Evolutionary conservation across 1,140 invertebrate species (phyloP), one percentile per base, ranked within the genome.

Genomic region (Eumaeus atala): DNA sequence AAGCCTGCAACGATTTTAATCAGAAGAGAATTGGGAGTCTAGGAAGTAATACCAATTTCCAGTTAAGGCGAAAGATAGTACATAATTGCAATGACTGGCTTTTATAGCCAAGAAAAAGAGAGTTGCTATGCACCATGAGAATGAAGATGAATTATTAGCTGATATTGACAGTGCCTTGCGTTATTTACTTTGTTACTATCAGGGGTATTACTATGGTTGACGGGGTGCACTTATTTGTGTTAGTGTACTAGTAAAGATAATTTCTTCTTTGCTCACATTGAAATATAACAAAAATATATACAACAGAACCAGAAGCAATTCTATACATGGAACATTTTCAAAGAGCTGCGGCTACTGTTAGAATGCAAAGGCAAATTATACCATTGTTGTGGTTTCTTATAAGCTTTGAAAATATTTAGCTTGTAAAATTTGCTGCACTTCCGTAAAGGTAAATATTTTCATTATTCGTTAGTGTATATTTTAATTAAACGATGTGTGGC

Each of bases 311-410:
- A 9, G 9, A 44, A 44, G 6, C 40, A 28, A 28, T 28, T 28
- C 2, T 28, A 3, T 16, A 16, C 40, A 8, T 16, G 17, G 40
- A 44, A 44, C 17, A 9, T 44, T 44, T 16, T 16, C 40, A 44
- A 7, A 18, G 17, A 17, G 16, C 12, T 18, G 40, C 10, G 40
- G 40, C 16, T 14, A 44, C 16, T 14, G 40, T 44, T 44, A 28
- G 21, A 28, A 28, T 28, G 21, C 40, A 44, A 44, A 44, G 40
- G 40, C 12, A 17, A 44, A 44, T 16, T 44, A 44, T 8, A 14
- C 16, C 6, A 9, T 28, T 17, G 14, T 17, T 17, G 40, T 44
- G 40, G 40, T 17, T 44, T 44, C 14, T 44, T 44, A 44, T 44
- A 28, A 28, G 40, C 17, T 44, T 44, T 16, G 40, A 44, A 44